Evolutionary conservation across 2,888 invertebrate species (phyloP).

Genomic region (Melipona beecheii): DNA sequence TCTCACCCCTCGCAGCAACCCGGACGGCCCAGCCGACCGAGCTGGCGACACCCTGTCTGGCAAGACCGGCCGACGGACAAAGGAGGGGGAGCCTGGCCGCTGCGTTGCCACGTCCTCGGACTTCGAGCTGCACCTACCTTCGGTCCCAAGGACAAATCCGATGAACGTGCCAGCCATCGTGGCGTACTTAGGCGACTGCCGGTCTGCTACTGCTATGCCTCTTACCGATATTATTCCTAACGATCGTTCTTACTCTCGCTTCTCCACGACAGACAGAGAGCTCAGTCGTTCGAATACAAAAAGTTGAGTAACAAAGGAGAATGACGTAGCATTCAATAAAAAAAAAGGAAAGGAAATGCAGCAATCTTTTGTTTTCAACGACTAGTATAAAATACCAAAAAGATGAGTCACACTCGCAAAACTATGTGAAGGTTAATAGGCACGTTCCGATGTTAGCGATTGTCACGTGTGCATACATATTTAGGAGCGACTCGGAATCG

Average conservation of each 20-base stretch:
- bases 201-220: slow-evolving; percentile 65
- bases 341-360: neutral
- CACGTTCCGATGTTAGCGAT: slow-evolving; percentile 45
- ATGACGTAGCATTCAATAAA: neutral
- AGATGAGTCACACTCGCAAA: slow-evolving; percentile 67
- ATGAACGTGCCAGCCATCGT: slow-evolving; percentile 81
- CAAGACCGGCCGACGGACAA: slow-evolving; percentile 88
- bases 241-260: neutral
- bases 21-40: slow-evolving; percentile 89
- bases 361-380: slow-evolving; percentile 4
- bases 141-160: slow-evolving; percentile 83
- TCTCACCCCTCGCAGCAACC: slow-evolving; percentile 68
- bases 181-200: slow-evolving; percentile 78
- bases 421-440: slow-evolving; percentile 68
- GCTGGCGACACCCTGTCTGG: slow-evolving; percentile 98
- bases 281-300: neutral
- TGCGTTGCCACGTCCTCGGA: slow-evolving; percentile 77
- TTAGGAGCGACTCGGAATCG: slow-evolving; percentile 38
- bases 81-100: slow-evolving; percentile 78
- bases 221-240: slow-evolving; percentile 44
- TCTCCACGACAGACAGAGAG: neutral
- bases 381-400: slow-evolving; percentile 64
- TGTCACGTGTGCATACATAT: slow-evolving; percentile 22
- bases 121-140: slow-evolving; percentile 75
- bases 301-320: too few species aligned